Percentiles rank a stretch among this genome's conserved stretches.
Evolutionary conservation across 2,797 vertebrate species (phyloP).

Genomic region (Syngnathus acus): DNA sequence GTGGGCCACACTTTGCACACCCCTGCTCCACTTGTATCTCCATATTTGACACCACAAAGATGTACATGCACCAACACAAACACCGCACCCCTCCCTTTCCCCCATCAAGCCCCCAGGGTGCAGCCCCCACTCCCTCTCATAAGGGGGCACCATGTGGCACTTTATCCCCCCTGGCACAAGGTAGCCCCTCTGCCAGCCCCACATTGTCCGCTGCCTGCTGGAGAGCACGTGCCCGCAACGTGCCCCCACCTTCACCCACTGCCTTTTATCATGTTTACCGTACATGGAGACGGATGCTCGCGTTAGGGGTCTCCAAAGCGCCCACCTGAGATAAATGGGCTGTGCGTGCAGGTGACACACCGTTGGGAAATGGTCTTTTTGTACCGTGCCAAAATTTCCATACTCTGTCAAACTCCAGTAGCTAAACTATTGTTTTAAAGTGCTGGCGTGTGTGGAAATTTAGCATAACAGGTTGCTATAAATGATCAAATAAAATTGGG

Average conservation of each 20-base stretch:
- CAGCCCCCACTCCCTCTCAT: slow-evolving; percentile 11
- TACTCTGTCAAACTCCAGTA: slow-evolving; percentile 22
- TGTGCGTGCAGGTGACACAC: slow-evolving; percentile 47
- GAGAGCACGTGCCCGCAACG: slow-evolving; percentile 53
- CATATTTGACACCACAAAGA: slow-evolving; percentile 43
- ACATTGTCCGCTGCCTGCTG: slow-evolving; percentile 63
- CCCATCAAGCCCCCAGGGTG: not conserved
- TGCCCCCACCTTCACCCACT: slow-evolving; percentile 6
- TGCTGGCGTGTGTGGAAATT: not conserved
- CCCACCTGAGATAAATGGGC: slow-evolving; percentile 50
- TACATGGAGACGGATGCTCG: slow-evolving; percentile 5
- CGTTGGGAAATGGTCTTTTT: slow-evolving; percentile 48
- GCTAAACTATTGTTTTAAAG: slow-evolving; percentile 30
- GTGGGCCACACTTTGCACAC: not conserved
- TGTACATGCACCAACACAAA: slow-evolving; percentile 24
- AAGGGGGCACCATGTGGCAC: slow-evolving; percentile 73
- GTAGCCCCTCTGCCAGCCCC: slow-evolving; percentile 59
- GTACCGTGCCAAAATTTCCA: slow-evolving; percentile 40
- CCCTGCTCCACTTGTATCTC: slow-evolving; percentile 23
- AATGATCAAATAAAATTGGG: not conserved
- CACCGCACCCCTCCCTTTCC: slow-evolving; percentile 43
- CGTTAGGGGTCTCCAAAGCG: slow-evolving; percentile 41
- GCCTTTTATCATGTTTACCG: slow-evolving; percentile 41
- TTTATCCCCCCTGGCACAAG: slow-evolving; percentile 68
- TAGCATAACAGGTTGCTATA: not conserved